These are phyloP conservation scores for Cepaea hortensis DNA, from an alignment of 2,888 invertebrate genomes.

Conservation along the genomic window DNA sequence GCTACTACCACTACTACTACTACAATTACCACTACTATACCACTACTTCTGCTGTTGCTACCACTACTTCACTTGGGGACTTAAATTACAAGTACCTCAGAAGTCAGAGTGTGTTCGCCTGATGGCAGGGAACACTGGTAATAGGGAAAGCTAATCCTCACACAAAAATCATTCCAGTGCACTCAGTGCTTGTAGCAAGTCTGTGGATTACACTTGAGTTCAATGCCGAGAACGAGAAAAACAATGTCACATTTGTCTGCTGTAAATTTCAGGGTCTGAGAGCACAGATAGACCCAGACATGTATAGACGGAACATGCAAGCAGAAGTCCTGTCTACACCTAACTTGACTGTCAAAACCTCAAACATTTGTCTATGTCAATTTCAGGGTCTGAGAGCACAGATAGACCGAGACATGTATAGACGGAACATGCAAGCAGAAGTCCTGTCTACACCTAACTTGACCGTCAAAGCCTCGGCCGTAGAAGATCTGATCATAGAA, in stretches of 20 bases:
- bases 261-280: constrained; percentile 81
- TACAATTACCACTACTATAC: too few relatives aligned
- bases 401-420: constrained; percentile 89
- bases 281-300: constrained; percentile 89
- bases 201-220: too few relatives aligned
- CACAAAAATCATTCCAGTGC: too few relatives aligned
- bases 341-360: constrained; percentile 83
- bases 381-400: constrained; percentile 86
- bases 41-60: too few relatives aligned
- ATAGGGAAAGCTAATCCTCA: too few relatives aligned
- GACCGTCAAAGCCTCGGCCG: constrained; percentile 83
- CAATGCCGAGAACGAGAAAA: too few relatives aligned
- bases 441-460: constrained; percentile 83
- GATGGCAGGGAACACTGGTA: too few relatives aligned
- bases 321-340: constrained; percentile 82
- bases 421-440: constrained; percentile 84
- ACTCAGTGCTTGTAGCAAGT: too few relatives aligned
- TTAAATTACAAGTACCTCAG: too few relatives aligned
- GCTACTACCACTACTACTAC: too few relatives aligned
- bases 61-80: too few relatives aligned
- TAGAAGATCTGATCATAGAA: constrained; percentile 86
- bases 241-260: not conserved
- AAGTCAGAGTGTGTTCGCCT: too few relatives aligned
- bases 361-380: constrained; percentile 60
- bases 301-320: constrained; percentile 88